Conservation (phyloP, 2,888 invertebrate genomes). For the Ditylenchus weischeri region DNA sequence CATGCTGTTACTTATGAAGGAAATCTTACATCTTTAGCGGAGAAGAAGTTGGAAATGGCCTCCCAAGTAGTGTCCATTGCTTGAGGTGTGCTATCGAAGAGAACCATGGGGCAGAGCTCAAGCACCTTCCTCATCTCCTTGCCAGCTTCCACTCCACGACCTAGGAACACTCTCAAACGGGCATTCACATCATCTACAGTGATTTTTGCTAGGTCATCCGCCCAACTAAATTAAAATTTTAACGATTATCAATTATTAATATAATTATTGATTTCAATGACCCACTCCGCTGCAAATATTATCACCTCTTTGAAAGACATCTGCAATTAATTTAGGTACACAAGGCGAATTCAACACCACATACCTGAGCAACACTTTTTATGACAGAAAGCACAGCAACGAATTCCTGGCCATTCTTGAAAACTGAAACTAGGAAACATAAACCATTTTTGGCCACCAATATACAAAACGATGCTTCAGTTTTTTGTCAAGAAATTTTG, state of each 20-base stretch:
- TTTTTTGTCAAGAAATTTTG: too few relatives aligned
- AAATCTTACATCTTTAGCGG: not conserved
- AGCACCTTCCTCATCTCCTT: constrained; percentile 27
- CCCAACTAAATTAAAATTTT: constrained; percentile 20
- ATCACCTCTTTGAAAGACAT: constrained; percentile 29
- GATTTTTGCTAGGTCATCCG: constrained; percentile 27
- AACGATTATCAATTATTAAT: constrained; percentile 4
- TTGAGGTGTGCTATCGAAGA: constrained; percentile 27
- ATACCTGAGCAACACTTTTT: too few relatives aligned
- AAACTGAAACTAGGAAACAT: too few relatives aligned
- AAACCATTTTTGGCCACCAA: constrained; percentile 1
- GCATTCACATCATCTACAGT: constrained; percentile 16
- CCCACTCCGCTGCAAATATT: constrained; percentile 40
- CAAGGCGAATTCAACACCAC: too few relatives aligned
- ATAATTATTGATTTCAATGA: constrained; percentile 14
- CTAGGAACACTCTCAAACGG: constrained; percentile 29
- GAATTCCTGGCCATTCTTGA: too few relatives aligned
- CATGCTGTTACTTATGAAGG: too few relatives aligned
- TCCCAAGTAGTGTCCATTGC: constrained; percentile 29
- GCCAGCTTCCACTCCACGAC: constrained; percentile 31
- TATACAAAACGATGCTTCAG: too few relatives aligned
- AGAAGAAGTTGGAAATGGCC: constrained; percentile 31
- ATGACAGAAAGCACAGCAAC: too few relatives aligned
- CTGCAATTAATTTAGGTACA: not conserved
- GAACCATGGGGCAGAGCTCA: constrained; percentile 30